Conservation (phyloP, 2,113 vertebrate genomes). For the Burhinus oedicnemus region DNA sequence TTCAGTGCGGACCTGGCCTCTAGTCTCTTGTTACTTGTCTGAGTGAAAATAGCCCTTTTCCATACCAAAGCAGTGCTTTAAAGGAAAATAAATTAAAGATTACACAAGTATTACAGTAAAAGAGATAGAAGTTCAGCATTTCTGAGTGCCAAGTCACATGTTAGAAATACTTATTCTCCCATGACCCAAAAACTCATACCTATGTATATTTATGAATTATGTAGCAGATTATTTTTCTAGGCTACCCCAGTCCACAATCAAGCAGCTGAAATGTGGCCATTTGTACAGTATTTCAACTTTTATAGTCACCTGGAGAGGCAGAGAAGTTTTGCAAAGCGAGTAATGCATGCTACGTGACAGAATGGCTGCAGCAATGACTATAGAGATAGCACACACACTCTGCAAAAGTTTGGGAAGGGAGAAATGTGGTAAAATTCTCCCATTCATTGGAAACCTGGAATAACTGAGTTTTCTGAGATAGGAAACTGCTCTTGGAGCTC, state of each 20-base stretch:
- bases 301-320: not conserved
- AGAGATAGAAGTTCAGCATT: not conserved
- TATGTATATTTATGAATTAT: not conserved
- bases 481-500: not conserved
- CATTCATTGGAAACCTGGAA: not conserved
- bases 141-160: not conserved
- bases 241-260: not conserved
- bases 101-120: not conserved
- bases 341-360: fast-evolving
- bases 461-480: not conserved
- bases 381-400: not conserved
- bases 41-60: not conserved
- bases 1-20: not conserved
- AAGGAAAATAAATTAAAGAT: conserved; percentile 1
- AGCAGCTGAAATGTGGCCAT: not conserved
- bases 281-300: not conserved
- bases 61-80: not conserved
- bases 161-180: not conserved
- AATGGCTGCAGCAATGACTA: not conserved
- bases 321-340: not conserved
- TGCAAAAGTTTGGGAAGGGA: not conserved
- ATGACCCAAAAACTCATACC: not conserved
- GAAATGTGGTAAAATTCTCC: not conserved
- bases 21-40: not conserved
- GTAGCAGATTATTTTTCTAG: not conserved